Percentiles rank a stretch among this genome's conserved stretches.
Conservation (phyloP, 2,888 invertebrate species). For the Bombyx huttoni region DNA sequence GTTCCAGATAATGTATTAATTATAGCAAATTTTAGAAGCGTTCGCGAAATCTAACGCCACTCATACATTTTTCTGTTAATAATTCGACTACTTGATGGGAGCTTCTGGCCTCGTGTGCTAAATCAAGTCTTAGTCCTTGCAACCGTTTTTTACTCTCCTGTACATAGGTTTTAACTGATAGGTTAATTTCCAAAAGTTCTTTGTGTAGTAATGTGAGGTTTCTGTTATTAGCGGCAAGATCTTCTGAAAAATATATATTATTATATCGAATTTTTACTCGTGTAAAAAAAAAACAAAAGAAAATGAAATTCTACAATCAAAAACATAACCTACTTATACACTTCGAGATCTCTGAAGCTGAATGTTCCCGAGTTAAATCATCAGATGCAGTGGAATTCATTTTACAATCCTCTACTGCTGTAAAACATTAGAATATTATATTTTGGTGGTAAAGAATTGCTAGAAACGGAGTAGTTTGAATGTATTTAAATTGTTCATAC, state of each 20-base stretch:
- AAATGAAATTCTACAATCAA: constrained; percentile 30
- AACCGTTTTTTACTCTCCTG: constrained; percentile 51
- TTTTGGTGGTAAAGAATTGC: too few relatives aligned
- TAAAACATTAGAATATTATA: not conserved
- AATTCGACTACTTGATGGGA: constrained; percentile 51
- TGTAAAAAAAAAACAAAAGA: constrained; percentile 37
- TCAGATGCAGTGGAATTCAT: constrained; percentile 62
- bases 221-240: constrained; percentile 41
- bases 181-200: constrained; percentile 59
- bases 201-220: constrained; percentile 46
- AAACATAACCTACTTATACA: constrained; percentile 62
- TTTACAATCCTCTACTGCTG: constrained; percentile 28
- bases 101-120: constrained; percentile 43
- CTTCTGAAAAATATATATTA: constrained; percentile 47
- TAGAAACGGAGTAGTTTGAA: too few relatives aligned
- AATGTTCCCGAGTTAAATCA: constrained; percentile 48
- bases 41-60: too few relatives aligned
- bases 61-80: constrained; percentile 46
- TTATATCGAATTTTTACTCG: constrained; percentile 10
- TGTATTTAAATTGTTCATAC: too few relatives aligned
- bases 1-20: too few relatives aligned
- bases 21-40: too few relatives aligned
- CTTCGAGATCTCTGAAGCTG: constrained; percentile 47
- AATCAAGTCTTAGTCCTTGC: constrained; percentile 31
- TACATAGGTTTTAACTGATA: constrained; percentile 52